These are phyloP conservation scores for Amphiprion percula DNA, from an alignment of 2,113 vertebrate genomes.

Conservation along the genomic window DNA sequence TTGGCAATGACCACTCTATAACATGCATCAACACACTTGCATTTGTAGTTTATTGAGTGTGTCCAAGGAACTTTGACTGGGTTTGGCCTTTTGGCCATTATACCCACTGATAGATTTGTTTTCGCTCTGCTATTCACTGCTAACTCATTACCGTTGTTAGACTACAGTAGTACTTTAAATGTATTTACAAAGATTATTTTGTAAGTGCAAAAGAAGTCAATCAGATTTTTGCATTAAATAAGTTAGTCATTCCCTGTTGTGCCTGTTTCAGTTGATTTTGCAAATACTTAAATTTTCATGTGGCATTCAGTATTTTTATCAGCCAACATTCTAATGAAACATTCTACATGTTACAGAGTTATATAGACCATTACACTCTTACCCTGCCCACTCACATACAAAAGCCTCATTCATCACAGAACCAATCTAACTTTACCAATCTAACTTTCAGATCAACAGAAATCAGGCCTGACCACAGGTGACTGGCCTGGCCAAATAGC, in stretches of 20 bases:
- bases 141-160: constrained; percentile 39
- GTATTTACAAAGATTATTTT: not conserved
- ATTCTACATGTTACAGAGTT: constrained; percentile 1
- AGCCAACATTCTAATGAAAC: not conserved
- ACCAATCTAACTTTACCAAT: constrained; percentile 76
- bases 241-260: not conserved
- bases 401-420: constrained; percentile 56
- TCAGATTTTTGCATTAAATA: not conserved
- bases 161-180: constrained; percentile 33
- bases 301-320: not conserved
- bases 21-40: constrained; percentile 73
- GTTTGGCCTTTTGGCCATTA: constrained; percentile 64
- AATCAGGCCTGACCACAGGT: constrained; percentile 73
- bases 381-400: constrained; percentile 26
- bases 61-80: constrained; percentile 69
- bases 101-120: constrained; percentile 51
- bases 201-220: constrained; percentile 5
- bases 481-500: constrained; percentile 77
- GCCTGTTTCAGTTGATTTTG: not conserved
- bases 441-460: constrained; percentile 75
- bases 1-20: constrained; percentile 72
- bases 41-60: constrained; percentile 70
- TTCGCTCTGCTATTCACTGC: constrained; percentile 42
- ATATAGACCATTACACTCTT: constrained; percentile 27
- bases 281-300: not conserved